Evolutionary conservation across 2,888 invertebrate genomes (phyloP).

Genomic region (Dicycla oo): DNA sequence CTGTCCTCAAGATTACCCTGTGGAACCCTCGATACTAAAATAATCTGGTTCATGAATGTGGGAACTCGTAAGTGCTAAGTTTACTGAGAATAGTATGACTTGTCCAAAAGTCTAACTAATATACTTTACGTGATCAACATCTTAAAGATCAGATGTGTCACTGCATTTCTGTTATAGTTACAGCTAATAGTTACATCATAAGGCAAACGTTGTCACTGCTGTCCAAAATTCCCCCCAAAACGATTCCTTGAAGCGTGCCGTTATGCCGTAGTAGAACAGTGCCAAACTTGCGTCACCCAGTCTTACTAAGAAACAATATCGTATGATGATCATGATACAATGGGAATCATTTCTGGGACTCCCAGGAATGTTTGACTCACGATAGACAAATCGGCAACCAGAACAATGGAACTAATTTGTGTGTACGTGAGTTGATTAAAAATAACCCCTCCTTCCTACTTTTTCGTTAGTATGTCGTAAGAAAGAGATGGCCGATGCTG

Average conservation of each 20-base stretch:
- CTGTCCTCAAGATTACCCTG: background rate
- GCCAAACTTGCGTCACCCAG: conserved; percentile 49
- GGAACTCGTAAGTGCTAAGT: background rate
- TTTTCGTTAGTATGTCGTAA: conserved; percentile 27
- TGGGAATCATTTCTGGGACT: conserved; percentile 58
- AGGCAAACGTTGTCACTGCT: conserved; percentile 14
- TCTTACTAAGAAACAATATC: conserved; percentile 61
- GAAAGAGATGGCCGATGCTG: conserved; percentile 41
- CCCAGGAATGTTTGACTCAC: conserved; percentile 67
- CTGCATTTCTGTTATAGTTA: conserved; percentile 14
- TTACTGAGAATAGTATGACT: conserved; percentile 19
- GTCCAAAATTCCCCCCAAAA: conserved; percentile 55
- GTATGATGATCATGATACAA: conserved; percentile 55
- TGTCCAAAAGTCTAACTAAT: conserved; percentile 5
- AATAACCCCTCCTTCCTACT: conserved; percentile 43
- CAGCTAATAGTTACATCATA: conserved; percentile 19
- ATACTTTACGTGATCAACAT: conserved; percentile 18
- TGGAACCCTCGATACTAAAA: background rate
- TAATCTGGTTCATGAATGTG: background rate
- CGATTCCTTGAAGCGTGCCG: conserved; percentile 28
- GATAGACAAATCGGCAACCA: conserved; percentile 51
- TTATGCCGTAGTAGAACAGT: conserved; percentile 9
- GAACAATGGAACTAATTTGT: conserved; percentile 62
- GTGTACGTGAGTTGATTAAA: conserved; percentile 60
- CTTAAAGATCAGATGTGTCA: conserved; percentile 48